A percentile compares a stretch with the other conserved stretches of the same genome.
phyloP scores from a whole-genome alignment of 2,797 vertebrate species.

The Nyctalus aviator region DNA sequence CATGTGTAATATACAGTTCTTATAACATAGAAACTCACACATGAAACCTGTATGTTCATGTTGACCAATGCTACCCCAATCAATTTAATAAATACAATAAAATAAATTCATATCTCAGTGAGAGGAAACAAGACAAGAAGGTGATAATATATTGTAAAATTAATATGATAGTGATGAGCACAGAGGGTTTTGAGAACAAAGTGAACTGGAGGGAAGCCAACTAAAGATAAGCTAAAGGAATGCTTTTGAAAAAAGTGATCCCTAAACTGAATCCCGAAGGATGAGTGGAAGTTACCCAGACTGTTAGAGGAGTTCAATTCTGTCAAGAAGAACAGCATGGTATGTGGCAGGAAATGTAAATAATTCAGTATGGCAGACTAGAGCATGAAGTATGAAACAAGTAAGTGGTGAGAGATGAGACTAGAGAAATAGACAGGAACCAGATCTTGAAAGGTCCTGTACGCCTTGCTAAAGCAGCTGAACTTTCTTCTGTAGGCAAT shows the following conservation, averaged over 20 bases:
- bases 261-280: background rate
- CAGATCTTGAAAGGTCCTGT: background rate
- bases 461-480: background rate
- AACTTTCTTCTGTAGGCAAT: background rate
- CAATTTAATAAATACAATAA: no score
- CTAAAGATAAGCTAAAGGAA: constrained; percentile 38
- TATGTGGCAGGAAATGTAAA: background rate
- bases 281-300: background rate
- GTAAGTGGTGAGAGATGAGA: background rate
- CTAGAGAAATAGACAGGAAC: background rate
- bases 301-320: background rate
- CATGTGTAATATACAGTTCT: no score
- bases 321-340: background rate
- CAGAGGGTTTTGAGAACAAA: constrained; percentile 17
- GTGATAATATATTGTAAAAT: background rate
- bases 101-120: constrained; percentile 7
- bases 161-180: background rate
- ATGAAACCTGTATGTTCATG: no score
- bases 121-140: constrained; percentile 17
- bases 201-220: constrained; percentile 37
- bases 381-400: constrained; percentile 14
- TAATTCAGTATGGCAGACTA: background rate
- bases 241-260: background rate
- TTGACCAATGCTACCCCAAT: no score
- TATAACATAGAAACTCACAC: no score